These are phyloP conservation scores for Drosophila littoralis DNA, from an alignment of 1,140 invertebrate species.

Conservation along the genomic window DNA sequence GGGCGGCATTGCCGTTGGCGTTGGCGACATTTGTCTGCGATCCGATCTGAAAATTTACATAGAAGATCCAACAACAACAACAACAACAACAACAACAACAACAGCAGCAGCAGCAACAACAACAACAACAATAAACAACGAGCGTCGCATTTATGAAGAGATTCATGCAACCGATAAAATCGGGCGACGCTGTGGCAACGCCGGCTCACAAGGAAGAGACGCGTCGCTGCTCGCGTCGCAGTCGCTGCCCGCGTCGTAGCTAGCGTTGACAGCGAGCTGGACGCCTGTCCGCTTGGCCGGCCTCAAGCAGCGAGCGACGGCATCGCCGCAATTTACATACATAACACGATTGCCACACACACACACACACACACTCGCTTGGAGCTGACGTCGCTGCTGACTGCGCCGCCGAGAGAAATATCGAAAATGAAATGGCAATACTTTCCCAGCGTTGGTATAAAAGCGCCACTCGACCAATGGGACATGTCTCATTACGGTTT, in stretches of 20 bases:
- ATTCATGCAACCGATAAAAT: slow-evolving; percentile 28
- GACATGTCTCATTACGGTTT: slow-evolving; percentile 84
- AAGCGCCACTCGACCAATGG: slow-evolving; percentile 79
- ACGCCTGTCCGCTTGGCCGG: slow-evolving; percentile 15
- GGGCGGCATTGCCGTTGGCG: slow-evolving; percentile 25
- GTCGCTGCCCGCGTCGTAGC: slow-evolving; percentile 12
- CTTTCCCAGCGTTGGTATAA: slow-evolving; percentile 83
- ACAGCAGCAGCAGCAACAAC: neutral
- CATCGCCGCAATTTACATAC: slow-evolving; percentile 65
- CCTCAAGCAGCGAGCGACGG: slow-evolving; percentile 37
- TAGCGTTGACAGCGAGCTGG: neutral
- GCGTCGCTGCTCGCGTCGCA: slow-evolving; percentile 19
- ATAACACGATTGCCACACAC: slow-evolving; percentile 62
- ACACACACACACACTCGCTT: slow-evolving; percentile 25
- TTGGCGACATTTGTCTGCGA: slow-evolving; percentile 38
- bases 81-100: slow-evolving; percentile 21
- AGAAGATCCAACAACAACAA: slow-evolving; percentile 47
- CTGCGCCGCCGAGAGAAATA: slow-evolving; percentile 56
- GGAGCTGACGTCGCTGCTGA: slow-evolving; percentile 17
- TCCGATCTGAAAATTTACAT: slow-evolving; percentile 56
- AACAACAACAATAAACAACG: neutral
- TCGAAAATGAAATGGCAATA: slow-evolving; percentile 83
- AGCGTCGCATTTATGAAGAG: slow-evolving; percentile 21
- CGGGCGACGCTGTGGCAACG: slow-evolving; percentile 16
- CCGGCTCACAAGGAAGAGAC: slow-evolving; percentile 47